A percentile compares a stretch with the other conserved stretches of the same genome.
Conservation (phyloP, 1,140 invertebrate species). For the Panonychus citri region DNA sequence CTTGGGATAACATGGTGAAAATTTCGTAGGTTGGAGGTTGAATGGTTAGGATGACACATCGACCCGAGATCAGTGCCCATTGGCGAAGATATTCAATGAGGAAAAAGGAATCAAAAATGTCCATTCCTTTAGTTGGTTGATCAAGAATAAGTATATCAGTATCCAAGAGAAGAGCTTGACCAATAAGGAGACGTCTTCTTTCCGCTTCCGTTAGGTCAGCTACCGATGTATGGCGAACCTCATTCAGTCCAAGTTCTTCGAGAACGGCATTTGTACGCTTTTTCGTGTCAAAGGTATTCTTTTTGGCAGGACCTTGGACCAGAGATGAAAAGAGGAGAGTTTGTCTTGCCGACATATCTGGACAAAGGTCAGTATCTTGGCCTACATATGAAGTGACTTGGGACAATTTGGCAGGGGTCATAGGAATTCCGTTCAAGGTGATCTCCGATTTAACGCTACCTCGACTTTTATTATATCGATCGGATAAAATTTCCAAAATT, state of each 20-base stretch:
- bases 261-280: constrained; percentile 53
- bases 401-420: constrained; percentile 38
- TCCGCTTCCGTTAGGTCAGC: constrained; percentile 59
- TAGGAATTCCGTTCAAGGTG: constrained; percentile 56
- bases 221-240: constrained; percentile 51
- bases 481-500: constrained; percentile 53
- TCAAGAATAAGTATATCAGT: constrained; percentile 57
- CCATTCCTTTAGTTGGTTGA: constrained; percentile 71
- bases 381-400: constrained; percentile 38
- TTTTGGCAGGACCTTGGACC: constrained; percentile 30
- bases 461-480: constrained; percentile 25
- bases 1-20: constrained; percentile 67
- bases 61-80: constrained; percentile 51
- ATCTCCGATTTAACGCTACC: constrained; percentile 46
- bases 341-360: constrained; percentile 53
- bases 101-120: constrained; percentile 89
- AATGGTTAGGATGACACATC: constrained; percentile 68
- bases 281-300: constrained; percentile 29
- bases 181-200: constrained; percentile 53
- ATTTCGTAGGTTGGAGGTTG: constrained; percentile 88
- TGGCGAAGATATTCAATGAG: constrained; percentile 74
- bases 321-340: constrained; percentile 53
- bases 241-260: constrained; percentile 65
- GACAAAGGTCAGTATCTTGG: constrained; percentile 32
- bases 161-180: constrained; percentile 52